phyloP scores from a whole-genome alignment of 1,140 invertebrate species.

The Brachystomella parvula region DNA sequence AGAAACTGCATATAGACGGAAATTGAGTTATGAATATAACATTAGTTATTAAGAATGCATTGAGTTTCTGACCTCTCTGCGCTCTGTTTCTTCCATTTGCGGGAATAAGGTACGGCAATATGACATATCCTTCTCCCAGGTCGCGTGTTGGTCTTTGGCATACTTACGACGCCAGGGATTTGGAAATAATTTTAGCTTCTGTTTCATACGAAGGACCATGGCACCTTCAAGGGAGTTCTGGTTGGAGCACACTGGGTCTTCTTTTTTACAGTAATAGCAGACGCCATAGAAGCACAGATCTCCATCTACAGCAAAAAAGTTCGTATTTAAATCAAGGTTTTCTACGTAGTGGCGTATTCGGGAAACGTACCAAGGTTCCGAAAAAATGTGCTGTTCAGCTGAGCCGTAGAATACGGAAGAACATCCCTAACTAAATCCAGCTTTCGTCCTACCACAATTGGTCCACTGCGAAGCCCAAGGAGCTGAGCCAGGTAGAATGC shows the following conservation, averaged over 20 bases:
- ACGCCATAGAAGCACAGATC: constrained; percentile 77
- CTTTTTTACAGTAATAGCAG: constrained; percentile 75
- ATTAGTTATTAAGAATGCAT: background rate
- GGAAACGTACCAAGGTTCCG: constrained; percentile 39
- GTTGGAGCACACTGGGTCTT: constrained; percentile 71
- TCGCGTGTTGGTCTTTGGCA: constrained; percentile 59
- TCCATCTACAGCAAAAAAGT: constrained; percentile 36
- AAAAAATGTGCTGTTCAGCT: constrained; percentile 56
- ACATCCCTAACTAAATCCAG: constrained; percentile 68
- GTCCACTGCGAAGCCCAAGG: constrained; percentile 66
- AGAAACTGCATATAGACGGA: constrained; percentile 55
- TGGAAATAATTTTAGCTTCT: constrained; percentile 56
- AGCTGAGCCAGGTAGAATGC: constrained; percentile 81
- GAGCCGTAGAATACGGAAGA: constrained; percentile 56
- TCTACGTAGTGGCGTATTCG: background rate
- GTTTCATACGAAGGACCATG: constrained; percentile 72
- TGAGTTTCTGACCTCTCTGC: background rate
- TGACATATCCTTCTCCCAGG: constrained; percentile 40
- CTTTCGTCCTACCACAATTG: constrained; percentile 66
- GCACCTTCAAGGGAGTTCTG: constrained; percentile 62
- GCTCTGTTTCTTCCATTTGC: background rate
- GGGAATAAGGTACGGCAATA: constrained; percentile 18
- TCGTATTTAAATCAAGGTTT: background rate
- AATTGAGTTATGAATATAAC: background rate
- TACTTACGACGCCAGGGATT: constrained; percentile 88